These are phyloP conservation scores for Patella ulyssiponensis DNA, from an alignment of 2,888 invertebrate species.

Conservation along the genomic window DNA sequence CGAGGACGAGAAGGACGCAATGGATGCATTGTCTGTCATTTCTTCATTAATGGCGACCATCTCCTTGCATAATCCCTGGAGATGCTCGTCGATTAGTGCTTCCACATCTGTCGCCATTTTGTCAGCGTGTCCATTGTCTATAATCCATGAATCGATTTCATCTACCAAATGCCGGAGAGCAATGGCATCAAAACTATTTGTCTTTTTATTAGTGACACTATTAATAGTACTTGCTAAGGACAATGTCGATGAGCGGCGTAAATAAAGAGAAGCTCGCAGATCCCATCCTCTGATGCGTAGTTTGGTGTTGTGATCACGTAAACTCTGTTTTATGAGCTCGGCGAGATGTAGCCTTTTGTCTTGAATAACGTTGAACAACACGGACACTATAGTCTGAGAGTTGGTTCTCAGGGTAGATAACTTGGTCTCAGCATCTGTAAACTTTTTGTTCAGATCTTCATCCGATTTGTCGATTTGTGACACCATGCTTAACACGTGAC, in stretches of 20 bases:
- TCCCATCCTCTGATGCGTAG: slow-evolving; percentile 22
- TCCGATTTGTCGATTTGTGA: slow-evolving; percentile 47
- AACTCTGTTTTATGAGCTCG: slow-evolving; percentile 10
- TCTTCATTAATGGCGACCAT: background rate
- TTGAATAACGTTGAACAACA: slow-evolving; percentile 13
- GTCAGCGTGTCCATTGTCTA: slow-evolving; percentile 27
- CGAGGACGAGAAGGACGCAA: background rate
- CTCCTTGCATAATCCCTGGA: background rate
- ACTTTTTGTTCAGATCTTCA: slow-evolving; percentile 44
- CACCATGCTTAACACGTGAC: slow-evolving; percentile 49
- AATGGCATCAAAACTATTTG: background rate
- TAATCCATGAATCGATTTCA: slow-evolving; percentile 32
- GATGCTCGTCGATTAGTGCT: background rate
- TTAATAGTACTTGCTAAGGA: background rate
- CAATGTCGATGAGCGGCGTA: background rate
- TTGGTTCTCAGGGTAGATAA: slow-evolving; percentile 29
- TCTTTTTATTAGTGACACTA: too few relatives aligned
- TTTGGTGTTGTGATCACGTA: background rate
- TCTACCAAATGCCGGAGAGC: slow-evolving; percentile 34
- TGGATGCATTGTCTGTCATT: background rate
- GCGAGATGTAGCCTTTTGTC: slow-evolving; percentile 12
- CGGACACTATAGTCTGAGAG: slow-evolving; percentile 29
- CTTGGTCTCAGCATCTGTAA: slow-evolving; percentile 26
- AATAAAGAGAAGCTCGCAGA: background rate
- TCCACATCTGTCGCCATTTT: slow-evolving; percentile 1